phyloP scores from a whole-genome alignment of 2,888 invertebrate genomes.

The Metalampra italica region DNA sequence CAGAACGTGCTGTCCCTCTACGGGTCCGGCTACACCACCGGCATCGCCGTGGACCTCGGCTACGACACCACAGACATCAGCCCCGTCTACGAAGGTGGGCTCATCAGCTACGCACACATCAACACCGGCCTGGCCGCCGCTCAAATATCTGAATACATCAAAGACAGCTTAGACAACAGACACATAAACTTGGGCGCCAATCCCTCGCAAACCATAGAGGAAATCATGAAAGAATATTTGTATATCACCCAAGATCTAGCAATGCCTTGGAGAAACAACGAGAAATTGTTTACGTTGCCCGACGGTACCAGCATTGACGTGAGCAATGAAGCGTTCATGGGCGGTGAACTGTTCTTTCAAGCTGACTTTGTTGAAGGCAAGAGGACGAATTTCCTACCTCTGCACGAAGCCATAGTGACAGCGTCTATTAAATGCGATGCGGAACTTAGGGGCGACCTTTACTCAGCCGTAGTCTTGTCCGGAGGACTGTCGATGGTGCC shows the following conservation, averaged over 20 bases:
- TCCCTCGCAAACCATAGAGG: constrained; percentile 27
- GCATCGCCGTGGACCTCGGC: constrained; percentile 58
- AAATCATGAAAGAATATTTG: constrained; percentile 30
- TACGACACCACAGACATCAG: constrained; percentile 41
- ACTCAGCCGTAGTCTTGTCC: constrained; percentile 39
- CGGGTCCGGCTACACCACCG: constrained; percentile 55
- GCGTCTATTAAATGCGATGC: constrained; percentile 46
- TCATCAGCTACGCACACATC: constrained; percentile 47
- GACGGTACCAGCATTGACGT: constrained; percentile 43
- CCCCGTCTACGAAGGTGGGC: constrained; percentile 57
- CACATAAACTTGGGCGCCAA: constrained; percentile 24
- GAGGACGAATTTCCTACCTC: constrained; percentile 24
- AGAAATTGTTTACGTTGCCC: constrained; percentile 31
- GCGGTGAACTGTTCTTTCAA: constrained; percentile 48
- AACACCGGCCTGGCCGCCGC: constrained; percentile 25
- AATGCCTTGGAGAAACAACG: constrained; percentile 21
- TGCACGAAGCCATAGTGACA: constrained; percentile 38
- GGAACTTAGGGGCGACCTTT: constrained; percentile 38
- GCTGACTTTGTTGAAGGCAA: constrained; percentile 34
- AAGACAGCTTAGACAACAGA: constrained; percentile 28
- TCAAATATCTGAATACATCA: constrained; percentile 35
- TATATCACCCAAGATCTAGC: constrained; percentile 37
- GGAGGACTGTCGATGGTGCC: constrained; percentile 49
- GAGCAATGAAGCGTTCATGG: constrained; percentile 42
- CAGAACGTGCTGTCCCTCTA: constrained; percentile 51